Conservation (phyloP, 2,888 invertebrate genomes). For the Galeruca laticollis region DNA sequence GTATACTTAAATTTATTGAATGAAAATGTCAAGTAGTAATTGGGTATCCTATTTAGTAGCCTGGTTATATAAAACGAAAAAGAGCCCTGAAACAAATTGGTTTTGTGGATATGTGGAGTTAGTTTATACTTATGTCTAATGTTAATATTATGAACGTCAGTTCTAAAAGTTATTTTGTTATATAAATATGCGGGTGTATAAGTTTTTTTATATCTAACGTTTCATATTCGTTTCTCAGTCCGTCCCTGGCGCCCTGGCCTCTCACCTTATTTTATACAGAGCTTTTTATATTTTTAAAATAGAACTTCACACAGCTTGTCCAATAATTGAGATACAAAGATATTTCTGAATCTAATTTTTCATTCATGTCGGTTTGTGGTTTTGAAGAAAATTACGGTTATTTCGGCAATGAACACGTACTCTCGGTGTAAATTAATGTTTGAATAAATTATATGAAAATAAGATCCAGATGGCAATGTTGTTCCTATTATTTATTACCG, state of each 20-base stretch:
- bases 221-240: background rate
- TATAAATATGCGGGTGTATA: too few species aligned
- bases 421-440: conserved; percentile 11
- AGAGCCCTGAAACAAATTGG: too few species aligned
- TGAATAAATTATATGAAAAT: conserved; percentile 15
- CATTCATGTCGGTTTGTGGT: conserved; percentile 23
- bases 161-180: too few species aligned
- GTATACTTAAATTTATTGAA: too few species aligned
- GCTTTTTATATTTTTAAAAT: conserved; percentile 23
- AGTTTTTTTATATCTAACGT: too few species aligned
- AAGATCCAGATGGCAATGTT: conserved; percentile 12
- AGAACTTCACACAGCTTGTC: conserved; percentile 28
- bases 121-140: too few species aligned
- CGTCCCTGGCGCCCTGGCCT: background rate
- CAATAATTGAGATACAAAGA: conserved; percentile 28
- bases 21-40: too few species aligned
- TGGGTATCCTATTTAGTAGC: too few species aligned
- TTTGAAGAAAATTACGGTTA: conserved; percentile 19
- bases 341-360: conserved; percentile 24
- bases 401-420: conserved; percentile 11
- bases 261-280: background rate
- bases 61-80: too few species aligned
- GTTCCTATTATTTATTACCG: background rate
- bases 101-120: too few species aligned
- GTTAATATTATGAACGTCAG: too few species aligned